phyloP scores from a whole-genome alignment of 2,797 vertebrate genomes.

The Jordanella pulchra region DNA sequence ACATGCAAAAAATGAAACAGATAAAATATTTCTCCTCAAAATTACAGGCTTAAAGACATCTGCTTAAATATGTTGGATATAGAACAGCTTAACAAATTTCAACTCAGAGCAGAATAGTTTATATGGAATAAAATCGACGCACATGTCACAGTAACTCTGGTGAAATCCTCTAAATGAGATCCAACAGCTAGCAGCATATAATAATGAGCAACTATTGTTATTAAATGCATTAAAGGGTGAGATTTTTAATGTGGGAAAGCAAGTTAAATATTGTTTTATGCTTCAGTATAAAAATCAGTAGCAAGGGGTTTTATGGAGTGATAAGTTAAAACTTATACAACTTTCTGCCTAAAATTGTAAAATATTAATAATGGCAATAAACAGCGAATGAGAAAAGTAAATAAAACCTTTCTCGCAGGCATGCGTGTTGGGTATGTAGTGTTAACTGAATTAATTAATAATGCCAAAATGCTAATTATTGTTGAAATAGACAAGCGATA shows the following conservation, averaged over 20 bases:
- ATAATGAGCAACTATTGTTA: neutral
- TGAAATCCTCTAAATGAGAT: neutral
- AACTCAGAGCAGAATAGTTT: conserved; percentile 2
- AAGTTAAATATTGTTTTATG: too few relatives aligned
- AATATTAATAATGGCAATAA: too few relatives aligned
- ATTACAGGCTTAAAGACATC: neutral
- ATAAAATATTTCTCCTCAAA: neutral
- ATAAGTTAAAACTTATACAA: too few relatives aligned
- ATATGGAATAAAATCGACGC: conserved; percentile 1
- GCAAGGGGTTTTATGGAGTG: too few relatives aligned
- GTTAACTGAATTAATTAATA: neutral
- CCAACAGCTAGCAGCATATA: conserved; percentile 5
- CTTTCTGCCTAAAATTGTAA: too few relatives aligned
- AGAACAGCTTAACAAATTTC: conserved; percentile 8
- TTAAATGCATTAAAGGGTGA: too few relatives aligned
- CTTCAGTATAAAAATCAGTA: too few relatives aligned
- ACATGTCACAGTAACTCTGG: neutral
- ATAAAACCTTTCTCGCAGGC: too few relatives aligned
- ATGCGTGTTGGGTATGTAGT: neutral
- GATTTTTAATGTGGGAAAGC: too few relatives aligned
- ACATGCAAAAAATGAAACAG: too few relatives aligned
- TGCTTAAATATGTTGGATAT: neutral
- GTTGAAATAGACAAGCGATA: neutral
- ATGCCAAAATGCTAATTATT: neutral
- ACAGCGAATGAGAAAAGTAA: too few relatives aligned